These are phyloP conservation scores for Tetragnatha montana DNA, from an alignment of 2,888 invertebrate genomes.

Conservation along the genomic window DNA sequence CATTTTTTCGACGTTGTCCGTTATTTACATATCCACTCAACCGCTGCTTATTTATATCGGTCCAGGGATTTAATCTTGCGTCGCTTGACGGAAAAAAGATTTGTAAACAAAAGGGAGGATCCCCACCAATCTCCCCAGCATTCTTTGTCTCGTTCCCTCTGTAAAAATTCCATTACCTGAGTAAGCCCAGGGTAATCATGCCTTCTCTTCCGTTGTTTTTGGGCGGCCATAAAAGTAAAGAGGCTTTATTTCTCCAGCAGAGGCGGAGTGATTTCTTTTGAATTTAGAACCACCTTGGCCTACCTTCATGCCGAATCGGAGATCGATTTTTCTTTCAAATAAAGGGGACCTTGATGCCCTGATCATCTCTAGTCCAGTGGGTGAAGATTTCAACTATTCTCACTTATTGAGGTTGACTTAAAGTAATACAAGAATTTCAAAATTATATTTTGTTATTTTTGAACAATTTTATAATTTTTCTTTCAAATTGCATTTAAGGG, in stretches of 20 bases:
- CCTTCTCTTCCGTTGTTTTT: constrained; percentile 40
- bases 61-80: not conserved
- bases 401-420: too few relatives aligned
- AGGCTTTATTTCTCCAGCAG: constrained; percentile 49
- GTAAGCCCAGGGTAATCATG: constrained; percentile 52
- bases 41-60: not conserved
- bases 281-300: constrained; percentile 32
- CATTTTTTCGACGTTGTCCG: too few relatives aligned
- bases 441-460: too few relatives aligned
- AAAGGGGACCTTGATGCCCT: not conserved
- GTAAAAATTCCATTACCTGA: constrained; percentile 59
- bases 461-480: too few relatives aligned
- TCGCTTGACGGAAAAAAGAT: not conserved
- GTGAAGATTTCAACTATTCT: too few relatives aligned
- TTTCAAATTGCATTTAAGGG: too few relatives aligned
- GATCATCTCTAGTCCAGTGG: too few relatives aligned
- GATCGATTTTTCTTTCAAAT: constrained; percentile 32
- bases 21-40: not conserved
- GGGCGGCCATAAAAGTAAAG: constrained; percentile 56
- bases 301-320: constrained; percentile 35
- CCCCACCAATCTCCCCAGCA: not conserved
- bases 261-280: constrained; percentile 29
- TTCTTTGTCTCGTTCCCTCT: constrained; percentile 22
- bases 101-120: constrained; percentile 24
- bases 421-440: too few relatives aligned